Evolutionary conservation across 2,888 invertebrate genomes (phyloP), one percentile per base, ranked within the genome.

Genomic region (Iselma pallidipennis): DNA sequence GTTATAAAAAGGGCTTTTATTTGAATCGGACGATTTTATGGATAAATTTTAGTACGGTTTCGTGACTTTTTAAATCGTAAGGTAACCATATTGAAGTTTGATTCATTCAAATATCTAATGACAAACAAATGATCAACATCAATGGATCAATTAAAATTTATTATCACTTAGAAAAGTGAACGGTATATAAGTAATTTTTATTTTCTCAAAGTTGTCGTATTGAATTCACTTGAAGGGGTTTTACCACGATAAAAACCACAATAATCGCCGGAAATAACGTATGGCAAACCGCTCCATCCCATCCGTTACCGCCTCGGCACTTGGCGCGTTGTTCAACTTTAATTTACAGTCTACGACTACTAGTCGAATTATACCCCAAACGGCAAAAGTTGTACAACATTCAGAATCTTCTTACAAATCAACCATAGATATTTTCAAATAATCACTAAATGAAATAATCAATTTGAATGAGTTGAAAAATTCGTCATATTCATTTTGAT

Each of bases 211-310:
- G 58, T 58, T 63, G 45, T 42, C 42, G 57, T 33, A 31, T 42
- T 23, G 55, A 71, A 67, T 69, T 65, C 63, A 59, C 61, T 59
- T 59, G 63, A 67, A 67, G 63, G 66, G 66, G 68, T 66, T 71
- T 71, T 67, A 69, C 68, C 69, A 66, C 66, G 57, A 68, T 65
- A 70, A 72, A 72, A 71, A 70, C 69, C 72, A 67, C 68, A 72
- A 72, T 72, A 71, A 71, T 72, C 71, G 70, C 67, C 59, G 65
- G 53, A 69, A 71, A 71, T 72, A 71, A 71, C 67, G 63, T 72
- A 71, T 70, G 69, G 71, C 64, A 53, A 60, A 49, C 59, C 28
- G 66, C 68, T 68, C 70, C 72, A 61, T 71, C 69, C 65, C 53
- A 61, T 65, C 66, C 55, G 68, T 71, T 71, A 72, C 61, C 63